Base-by-base conservation (phyloP, 1,140 invertebrate species). In the Cyrtorhinus lividipennis region DNA sequence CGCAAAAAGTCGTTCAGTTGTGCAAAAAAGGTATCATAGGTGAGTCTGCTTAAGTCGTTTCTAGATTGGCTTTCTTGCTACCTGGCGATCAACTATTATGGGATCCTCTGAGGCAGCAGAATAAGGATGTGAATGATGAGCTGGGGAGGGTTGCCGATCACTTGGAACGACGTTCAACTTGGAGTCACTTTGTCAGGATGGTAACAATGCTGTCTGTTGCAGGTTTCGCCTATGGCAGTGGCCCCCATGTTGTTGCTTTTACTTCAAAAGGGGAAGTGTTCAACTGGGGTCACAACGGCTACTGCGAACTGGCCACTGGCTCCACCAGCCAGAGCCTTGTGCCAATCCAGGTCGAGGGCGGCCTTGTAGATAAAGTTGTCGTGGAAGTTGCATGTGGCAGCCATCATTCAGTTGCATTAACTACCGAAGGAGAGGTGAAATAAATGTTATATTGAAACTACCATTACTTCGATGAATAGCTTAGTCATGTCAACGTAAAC, bases 231-330 rank as follows among this genome's bases (percentile, higher is more conserved):
- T 83, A 80, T 76, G 83, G 83, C 3, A 81, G 77, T 73, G 82
- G 82, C 24, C 81, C 82, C 18, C 82, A 85, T 71, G 80, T 85
- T 10, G 69, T 86, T 56, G 83, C 81, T 1, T 76, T 80, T 1
- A 80, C 82, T 18, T 71, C 74, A 64, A 77, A 70, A 67, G 83
- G 83, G 61, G 76, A 82, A 65, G 71, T 84, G 57, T 85, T 79
- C 70, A 79, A 80, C 30, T 85, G 83, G 83, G 84, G 83, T 20
- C 79, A 83, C 69, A 85, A 86, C 74, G 79, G 77, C 5, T 84
- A 81, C 66, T 80, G 77, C 67, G 74, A 82, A 72, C 71, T 85
- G 13, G 83, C 82, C 56, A 82, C 82, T 68, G 81, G 80, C 44
- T 78, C 77, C 2, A 77, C 80, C 1, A 80, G 77, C 70, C 80